phyloP scores from a whole-genome alignment of 2,113 vertebrate species.

The Heteronetta atricapilla region DNA sequence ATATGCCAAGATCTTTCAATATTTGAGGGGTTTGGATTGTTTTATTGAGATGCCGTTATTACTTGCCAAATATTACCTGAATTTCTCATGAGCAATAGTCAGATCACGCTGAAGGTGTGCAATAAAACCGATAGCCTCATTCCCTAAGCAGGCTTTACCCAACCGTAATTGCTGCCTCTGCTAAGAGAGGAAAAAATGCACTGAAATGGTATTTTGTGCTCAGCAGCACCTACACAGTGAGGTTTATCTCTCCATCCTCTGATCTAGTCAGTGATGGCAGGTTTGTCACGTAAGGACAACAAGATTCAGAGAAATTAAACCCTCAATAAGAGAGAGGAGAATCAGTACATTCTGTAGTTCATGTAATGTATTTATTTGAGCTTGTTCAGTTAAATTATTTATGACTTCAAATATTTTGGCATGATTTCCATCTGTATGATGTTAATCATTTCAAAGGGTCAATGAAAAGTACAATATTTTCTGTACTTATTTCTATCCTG shows the following conservation, averaged over 20 bases:
- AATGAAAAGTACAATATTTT: constrained; percentile 7
- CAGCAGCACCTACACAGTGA: background rate
- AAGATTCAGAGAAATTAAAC: background rate
- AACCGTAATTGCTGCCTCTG: background rate
- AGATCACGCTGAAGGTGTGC: background rate
- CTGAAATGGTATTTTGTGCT: background rate
- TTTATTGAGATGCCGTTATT: background rate
- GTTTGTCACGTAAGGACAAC: background rate
- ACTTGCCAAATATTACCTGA: background rate
- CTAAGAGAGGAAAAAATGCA: background rate
- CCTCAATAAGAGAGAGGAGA: background rate
- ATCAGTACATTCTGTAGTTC: background rate
- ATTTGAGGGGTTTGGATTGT: background rate
- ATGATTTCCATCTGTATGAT: background rate
- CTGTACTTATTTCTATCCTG: constrained; percentile 1
- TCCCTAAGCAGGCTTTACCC: background rate
- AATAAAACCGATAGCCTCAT: background rate
- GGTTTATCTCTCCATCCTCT: background rate
- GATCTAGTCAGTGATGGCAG: background rate
- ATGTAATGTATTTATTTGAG: background rate
- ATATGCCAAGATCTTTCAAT: background rate
- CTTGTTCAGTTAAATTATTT: constrained; percentile 1
- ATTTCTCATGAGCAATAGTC: background rate
- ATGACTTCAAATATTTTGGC: background rate
- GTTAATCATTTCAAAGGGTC: background rate